Percentiles rank a stretch among this genome's conserved stretches.
Conservation (phyloP, 2,113 vertebrate genomes). For the Ophiodon elongatus region DNA sequence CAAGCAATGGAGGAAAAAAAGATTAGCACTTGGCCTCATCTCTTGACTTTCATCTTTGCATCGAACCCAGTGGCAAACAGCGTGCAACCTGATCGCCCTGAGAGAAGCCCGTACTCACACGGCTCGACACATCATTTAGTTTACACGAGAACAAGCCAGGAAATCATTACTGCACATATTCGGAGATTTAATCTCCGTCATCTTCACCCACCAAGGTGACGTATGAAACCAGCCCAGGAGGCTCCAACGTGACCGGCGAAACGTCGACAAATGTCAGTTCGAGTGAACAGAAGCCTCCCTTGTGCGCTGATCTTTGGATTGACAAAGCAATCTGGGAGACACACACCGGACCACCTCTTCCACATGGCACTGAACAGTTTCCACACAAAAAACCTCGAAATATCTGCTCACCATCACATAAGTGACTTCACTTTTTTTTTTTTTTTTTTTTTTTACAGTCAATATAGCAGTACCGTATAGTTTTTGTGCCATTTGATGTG, state of each 20-base stretch:
- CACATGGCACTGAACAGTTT: not conserved
- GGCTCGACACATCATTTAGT: not conserved
- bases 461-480: not conserved
- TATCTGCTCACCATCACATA: not conserved
- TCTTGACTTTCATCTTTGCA: not conserved
- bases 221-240: not conserved
- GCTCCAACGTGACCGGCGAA: conserved; percentile 23
- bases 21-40: not conserved
- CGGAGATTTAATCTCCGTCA: not conserved
- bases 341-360: not conserved
- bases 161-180: not conserved
- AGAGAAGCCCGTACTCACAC: too few species aligned
- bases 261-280: conserved; percentile 41
- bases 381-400: not conserved
- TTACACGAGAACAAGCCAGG: not conserved
- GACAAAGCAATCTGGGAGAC: conserved; percentile 3
- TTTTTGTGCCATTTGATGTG: conserved; percentile 81
- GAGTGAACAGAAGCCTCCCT: not conserved
- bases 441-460: too few species aligned
- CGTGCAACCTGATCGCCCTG: too few species aligned
- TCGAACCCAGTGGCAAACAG: not conserved
- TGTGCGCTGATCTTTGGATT: conserved; percentile 6
- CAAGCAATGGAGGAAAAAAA: not conserved
- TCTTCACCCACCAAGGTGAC: not conserved
- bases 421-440: too few species aligned